Percentiles rank a stretch among this genome's conserved stretches.
Conservation (phyloP, 2,888 invertebrate species). For the Eretmocerus hayati region DNA sequence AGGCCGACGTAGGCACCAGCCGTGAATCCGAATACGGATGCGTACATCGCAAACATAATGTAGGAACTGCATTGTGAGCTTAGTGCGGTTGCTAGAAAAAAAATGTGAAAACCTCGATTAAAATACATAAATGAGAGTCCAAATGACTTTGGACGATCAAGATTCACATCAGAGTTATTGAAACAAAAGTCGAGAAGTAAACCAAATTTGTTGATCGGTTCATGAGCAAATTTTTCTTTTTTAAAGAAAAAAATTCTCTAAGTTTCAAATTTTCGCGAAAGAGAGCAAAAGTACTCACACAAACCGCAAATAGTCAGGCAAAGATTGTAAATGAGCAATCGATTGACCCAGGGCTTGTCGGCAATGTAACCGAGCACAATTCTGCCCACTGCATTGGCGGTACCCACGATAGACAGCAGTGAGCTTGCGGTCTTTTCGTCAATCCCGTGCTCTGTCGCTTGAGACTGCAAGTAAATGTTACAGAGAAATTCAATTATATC, state of each 20-base stretch:
- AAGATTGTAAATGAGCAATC: constrained; percentile 81
- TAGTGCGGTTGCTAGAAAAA: constrained; percentile 70
- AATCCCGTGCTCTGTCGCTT: constrained; percentile 54
- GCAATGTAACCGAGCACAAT: constrained; percentile 80
- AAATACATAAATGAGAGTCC: too few relatives aligned
- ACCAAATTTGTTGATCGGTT: too few relatives aligned
- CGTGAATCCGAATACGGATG: constrained; percentile 77
- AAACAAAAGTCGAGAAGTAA: too few relatives aligned
- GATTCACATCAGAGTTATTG: too few relatives aligned
- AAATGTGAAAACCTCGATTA: too few relatives aligned
- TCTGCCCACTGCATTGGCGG: constrained; percentile 83
- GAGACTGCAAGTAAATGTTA: too few relatives aligned
- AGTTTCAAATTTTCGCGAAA: not conserved
- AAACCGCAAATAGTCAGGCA: constrained; percentile 84
- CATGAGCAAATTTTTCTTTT: not conserved
- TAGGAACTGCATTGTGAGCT: constrained; percentile 71
- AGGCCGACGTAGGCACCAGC: constrained; percentile 95
- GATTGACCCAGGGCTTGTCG: constrained; percentile 86
- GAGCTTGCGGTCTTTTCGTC: constrained; percentile 37
- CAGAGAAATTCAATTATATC: too few relatives aligned
- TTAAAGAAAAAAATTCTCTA: not conserved
- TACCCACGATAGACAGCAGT: constrained; percentile 74
- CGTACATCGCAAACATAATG: constrained; percentile 67
- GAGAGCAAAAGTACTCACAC: constrained; percentile 53
- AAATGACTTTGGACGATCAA: too few relatives aligned